A percentile compares a stretch with the other conserved stretches of the same genome.
Evolutionary conservation across 2,888 invertebrate species (phyloP).

Genomic region (Halictus quadricinctus): DNA sequence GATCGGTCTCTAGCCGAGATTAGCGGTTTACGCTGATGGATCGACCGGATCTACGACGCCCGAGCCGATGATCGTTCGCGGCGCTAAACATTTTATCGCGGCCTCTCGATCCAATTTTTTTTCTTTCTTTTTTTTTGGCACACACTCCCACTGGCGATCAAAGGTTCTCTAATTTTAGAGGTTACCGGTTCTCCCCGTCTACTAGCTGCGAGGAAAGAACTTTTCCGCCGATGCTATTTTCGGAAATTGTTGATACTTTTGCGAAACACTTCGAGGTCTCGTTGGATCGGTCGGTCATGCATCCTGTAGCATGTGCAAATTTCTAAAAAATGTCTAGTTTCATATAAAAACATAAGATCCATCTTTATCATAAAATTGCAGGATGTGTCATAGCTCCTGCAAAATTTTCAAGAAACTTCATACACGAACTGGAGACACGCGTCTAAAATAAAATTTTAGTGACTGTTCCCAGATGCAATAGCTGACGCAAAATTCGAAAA

Average conservation of each 20-base stretch:
- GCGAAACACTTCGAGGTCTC: neutral
- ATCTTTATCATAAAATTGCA: no score
- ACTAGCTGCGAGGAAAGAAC: neutral
- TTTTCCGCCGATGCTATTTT: neutral
- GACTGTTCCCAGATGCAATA: no score
- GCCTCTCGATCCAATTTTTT: neutral
- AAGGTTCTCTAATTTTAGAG: slow-evolving; percentile 2
- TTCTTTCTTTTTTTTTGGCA: neutral
- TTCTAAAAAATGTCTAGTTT: no score
- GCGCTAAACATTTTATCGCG: no score
- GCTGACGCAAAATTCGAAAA: neutral
- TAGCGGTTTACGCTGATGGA: slow-evolving; percentile 9
- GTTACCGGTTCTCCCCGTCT: no score
- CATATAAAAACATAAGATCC: no score
- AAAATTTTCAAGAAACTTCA: neutral
- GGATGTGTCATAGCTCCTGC: no score
- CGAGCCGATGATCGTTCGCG: neutral
- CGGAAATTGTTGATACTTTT: neutral
- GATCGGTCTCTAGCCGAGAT: neutral
- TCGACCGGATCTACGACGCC: neutral
- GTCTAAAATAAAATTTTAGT: neutral
- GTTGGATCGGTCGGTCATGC: neutral
- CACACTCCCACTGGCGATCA: neutral
- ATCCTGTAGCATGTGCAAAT: no score
- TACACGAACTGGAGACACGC: neutral